phyloP scores from a whole-genome alignment of 2,888 invertebrate species.

The Psococerastis gibbosa region DNA sequence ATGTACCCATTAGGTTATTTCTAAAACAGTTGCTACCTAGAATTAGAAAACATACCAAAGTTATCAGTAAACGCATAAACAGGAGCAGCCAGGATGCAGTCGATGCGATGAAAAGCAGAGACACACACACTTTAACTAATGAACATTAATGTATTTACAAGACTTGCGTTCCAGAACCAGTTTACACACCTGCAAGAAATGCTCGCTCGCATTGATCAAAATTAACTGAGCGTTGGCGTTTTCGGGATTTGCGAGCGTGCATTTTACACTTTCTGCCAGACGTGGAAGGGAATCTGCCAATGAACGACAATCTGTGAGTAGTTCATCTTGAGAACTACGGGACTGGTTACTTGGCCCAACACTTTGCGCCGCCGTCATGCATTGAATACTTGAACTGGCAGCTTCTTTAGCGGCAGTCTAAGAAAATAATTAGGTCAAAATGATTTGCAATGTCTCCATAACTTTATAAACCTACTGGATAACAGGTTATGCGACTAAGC shows the following conservation, averaged over 20 bases:
- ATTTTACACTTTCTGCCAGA: constrained; percentile 59
- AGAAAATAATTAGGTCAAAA: constrained; percentile 21
- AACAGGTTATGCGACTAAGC: no score
- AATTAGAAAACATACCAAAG: no score
- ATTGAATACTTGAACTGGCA: constrained; percentile 75
- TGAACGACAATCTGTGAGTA: constrained; percentile 50
- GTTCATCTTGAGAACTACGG: constrained; percentile 45
- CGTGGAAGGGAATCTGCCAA: constrained; percentile 64
- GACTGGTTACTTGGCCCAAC: constrained; percentile 58
- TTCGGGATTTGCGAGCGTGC: constrained; percentile 45
- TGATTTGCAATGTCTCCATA: background rate
- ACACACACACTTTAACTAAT: no score
- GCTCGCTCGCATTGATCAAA: constrained; percentile 65
- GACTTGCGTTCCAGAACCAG: no score
- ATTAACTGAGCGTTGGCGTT: constrained; percentile 57
- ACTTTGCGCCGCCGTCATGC: constrained; percentile 72
- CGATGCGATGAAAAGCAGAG: no score
- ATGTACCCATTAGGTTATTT: no score
- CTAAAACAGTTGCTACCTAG: no score
- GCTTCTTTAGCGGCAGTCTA: constrained; percentile 66
- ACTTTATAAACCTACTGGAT: background rate
- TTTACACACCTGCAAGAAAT: constrained; percentile 67
- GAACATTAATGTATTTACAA: no score
- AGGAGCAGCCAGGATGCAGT: no score
- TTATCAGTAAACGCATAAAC: no score